Conservation (phyloP, 2,888 invertebrate species). For the Nemotelus pantherinus region DNA sequence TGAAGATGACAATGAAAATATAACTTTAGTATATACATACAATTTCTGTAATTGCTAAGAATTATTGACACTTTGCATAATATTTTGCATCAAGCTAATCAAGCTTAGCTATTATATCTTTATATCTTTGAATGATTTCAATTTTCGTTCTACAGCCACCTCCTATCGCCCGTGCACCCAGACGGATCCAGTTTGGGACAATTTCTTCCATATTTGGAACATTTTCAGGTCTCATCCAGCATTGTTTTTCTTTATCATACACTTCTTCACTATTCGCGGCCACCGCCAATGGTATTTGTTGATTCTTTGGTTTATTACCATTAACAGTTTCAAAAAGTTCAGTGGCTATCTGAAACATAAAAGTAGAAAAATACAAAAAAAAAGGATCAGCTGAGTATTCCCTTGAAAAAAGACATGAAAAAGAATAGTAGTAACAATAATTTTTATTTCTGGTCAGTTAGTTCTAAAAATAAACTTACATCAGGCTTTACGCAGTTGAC, state of each 20-base stretch:
- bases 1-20: too few relatives aligned
- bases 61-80: too few relatives aligned
- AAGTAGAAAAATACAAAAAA: too few relatives aligned
- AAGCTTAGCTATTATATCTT: constrained; percentile 62
- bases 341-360: constrained; percentile 66
- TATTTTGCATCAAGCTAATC: neutral
- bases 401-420: neutral
- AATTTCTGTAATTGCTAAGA: too few relatives aligned
- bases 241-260: constrained; percentile 58
- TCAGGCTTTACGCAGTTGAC: constrained; percentile 85
- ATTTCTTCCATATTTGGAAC: constrained; percentile 77
- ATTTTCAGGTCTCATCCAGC: constrained; percentile 76
- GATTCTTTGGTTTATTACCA: constrained; percentile 61
- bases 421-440: too few relatives aligned
- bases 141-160: constrained; percentile 92
- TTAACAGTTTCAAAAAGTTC: constrained; percentile 70
- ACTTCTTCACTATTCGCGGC: constrained; percentile 89
- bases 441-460: too few relatives aligned
- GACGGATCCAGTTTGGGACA: constrained; percentile 81
- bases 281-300: constrained; percentile 78
- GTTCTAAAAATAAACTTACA: constrained; percentile 47
- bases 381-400: neutral
- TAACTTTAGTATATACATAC: too few relatives aligned
- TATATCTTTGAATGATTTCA: constrained; percentile 79
- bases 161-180: constrained; percentile 86